A percentile compares a stretch with the other conserved stretches of the same genome.
phyloP scores from a whole-genome alignment of 2,113 vertebrate species.

The Pseudolaguvia tuberculata region DNA sequence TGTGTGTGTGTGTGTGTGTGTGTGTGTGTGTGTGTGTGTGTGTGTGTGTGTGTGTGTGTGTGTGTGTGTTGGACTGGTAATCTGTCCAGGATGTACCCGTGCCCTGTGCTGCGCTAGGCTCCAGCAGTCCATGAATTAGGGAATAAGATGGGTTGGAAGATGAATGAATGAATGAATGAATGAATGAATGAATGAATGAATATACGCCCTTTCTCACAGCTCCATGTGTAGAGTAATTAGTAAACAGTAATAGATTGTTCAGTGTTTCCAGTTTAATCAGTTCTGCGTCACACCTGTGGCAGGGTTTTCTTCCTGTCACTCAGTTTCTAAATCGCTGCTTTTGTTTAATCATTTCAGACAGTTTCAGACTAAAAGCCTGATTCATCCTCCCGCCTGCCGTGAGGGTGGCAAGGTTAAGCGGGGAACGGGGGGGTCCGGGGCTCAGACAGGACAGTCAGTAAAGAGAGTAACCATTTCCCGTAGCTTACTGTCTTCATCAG shows the following conservation, averaged over 20 bases:
- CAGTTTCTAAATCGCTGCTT: constrained; percentile 5
- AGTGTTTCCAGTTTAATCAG: not conserved
- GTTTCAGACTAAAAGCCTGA: constrained; percentile 51
- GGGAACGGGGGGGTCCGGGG: constrained; percentile 14
- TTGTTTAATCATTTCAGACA: constrained; percentile 37
- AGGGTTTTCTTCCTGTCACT: constrained; percentile 1
- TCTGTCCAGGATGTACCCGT: no score
- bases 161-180: no score
- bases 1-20: no score
- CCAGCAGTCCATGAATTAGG: no score
- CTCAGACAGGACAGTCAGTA: constrained; percentile 29
- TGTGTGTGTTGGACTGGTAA: no score
- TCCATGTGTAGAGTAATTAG: not conserved
- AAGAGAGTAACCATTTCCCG: constrained; percentile 21
- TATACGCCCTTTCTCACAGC: no score
- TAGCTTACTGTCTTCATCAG: constrained; percentile 23
- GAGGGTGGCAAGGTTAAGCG: no score
- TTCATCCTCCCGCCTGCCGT: constrained; percentile 46
- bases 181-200: no score
- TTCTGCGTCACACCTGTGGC: not conserved
- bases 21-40: no score
- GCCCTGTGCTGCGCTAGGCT: no score
- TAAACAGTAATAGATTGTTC: not conserved
- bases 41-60: no score
- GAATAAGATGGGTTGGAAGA: no score